Evolutionary conservation across 2,113 vertebrate species (phyloP), one percentile per base, ranked within the genome.

Genomic region (Lagopus leucura): DNA sequence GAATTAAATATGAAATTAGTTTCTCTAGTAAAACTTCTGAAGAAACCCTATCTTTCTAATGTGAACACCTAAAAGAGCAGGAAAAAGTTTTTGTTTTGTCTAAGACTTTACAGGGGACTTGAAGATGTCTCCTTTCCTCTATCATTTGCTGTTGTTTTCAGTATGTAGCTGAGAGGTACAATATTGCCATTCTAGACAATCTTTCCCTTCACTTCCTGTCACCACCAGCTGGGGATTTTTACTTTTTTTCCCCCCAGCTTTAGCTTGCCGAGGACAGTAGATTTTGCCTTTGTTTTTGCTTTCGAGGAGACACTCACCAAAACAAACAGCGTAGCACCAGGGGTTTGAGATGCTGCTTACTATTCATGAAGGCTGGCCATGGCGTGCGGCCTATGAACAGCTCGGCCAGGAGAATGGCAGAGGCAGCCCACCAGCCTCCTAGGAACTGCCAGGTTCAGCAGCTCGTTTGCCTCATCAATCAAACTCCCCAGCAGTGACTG

Each of bases 1-100:
- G 15, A 66, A 66, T 95, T 95, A 90, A 95, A 91, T 81, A 95
- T 94, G 48, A 94, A 91, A 97, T 84, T 84, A 82, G 13, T 43
- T 92, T 61, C 13, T 76, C 82, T 93, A 96, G 82, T 58, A 48
- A 24, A 84, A 92, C 73, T 63, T 88, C 43, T 75, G 28, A 66
- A 82, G 73, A 73, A 32, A 82, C 43, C 42, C 25, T 69, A 8
- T 42, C 8, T 32, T 82, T 22, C 80, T 85, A 65, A 61, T 50
- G 32, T 87, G 82, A 63, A 69, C 78, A 72, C 6, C 55, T 55
- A 36, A 73, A 80, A 50, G 82, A 38, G 11, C 8, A 43, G 0
- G 1, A 65, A 93, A 28, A 30, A 11, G 2, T 38, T 67, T 78
- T 52, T 47, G 1, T 57, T 94, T 86, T 21, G 64, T 77, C 32